These are phyloP conservation scores for Tetraneura akinire DNA, from an alignment of 1,140 invertebrate species.

Conservation along the genomic window DNA sequence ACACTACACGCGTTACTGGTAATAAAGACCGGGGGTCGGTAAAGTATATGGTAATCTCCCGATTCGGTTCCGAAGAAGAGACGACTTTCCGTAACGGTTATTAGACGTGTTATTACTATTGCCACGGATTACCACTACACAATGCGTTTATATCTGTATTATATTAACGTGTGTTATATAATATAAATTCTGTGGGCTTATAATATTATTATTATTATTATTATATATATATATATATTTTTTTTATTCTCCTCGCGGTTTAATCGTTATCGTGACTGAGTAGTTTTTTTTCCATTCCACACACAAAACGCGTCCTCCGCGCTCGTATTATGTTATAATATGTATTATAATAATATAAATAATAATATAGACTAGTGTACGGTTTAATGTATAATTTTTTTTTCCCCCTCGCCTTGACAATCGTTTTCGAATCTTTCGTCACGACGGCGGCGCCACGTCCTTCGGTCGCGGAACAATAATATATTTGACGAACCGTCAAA, in stretches of 20 bases:
- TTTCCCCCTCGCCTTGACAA: slow-evolving; percentile 3
- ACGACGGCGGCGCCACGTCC: background rate
- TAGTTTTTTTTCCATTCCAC: background rate
- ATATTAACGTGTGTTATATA: too few relatives aligned
- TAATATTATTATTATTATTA: background rate
- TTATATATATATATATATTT: background rate
- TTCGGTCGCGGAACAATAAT: background rate
- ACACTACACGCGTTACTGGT: too few relatives aligned
- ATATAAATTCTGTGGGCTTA: too few relatives aligned
- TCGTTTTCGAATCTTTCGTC: slow-evolving; percentile 11
- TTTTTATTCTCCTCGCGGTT: background rate
- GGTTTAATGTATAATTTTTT: background rate
- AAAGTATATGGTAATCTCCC: too few relatives aligned
- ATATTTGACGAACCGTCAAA: background rate
- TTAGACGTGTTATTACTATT: too few relatives aligned
- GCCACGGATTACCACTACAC: too few relatives aligned
- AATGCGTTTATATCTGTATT: too few relatives aligned
- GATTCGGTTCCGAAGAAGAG: too few relatives aligned
- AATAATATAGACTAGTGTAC: too few relatives aligned
- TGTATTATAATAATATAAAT: background rate
- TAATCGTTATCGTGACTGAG: background rate
- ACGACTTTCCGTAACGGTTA: too few relatives aligned
- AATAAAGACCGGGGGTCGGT: too few relatives aligned
- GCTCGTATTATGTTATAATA: background rate
- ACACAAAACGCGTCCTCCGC: background rate